Percentiles rank a stretch among this genome's conserved stretches.
Evolutionary conservation across 2,888 invertebrate genomes (phyloP).

Genomic region (Osedax fenrisi): DNA sequence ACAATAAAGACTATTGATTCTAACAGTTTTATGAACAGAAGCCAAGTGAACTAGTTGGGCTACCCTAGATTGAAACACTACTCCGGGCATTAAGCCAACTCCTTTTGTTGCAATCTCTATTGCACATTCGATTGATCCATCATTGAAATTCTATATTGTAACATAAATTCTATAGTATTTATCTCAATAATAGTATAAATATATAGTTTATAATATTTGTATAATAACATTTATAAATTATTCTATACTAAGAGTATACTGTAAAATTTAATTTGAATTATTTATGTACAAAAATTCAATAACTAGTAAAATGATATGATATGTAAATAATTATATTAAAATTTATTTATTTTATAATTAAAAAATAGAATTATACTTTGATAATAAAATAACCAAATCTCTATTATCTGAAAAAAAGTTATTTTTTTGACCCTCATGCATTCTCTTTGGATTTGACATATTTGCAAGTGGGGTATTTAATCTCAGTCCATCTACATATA

Average conservation of each 20-base stretch:
- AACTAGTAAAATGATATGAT: too few relatives aligned
- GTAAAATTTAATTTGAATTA: too few relatives aligned
- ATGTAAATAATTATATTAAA: too few relatives aligned
- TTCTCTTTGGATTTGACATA: not conserved
- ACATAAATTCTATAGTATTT: not conserved
- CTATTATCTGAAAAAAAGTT: not conserved
- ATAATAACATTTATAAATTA: too few relatives aligned
- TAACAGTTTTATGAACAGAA: conserved; percentile 44
- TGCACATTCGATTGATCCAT: conserved; percentile 39
- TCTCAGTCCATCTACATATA: not conserved
- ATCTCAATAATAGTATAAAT: too few relatives aligned
- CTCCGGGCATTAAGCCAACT: conserved; percentile 45
- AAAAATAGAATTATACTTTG: too few relatives aligned
- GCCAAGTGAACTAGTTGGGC: conserved; percentile 46
- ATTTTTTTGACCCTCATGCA: not conserved
- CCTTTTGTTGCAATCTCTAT: conserved; percentile 46
- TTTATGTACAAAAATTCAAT: too few relatives aligned
- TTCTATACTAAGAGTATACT: too few relatives aligned
- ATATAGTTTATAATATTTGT: too few relatives aligned
- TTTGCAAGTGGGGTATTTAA: not conserved
- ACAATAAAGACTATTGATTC: too few relatives aligned
- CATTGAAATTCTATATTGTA: not conserved
- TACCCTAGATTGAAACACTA: conserved; percentile 46
- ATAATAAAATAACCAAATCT: not conserved
- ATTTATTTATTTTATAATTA: too few relatives aligned